Conservation (phyloP, 2,797 vertebrate species). For the Eulemur rubriventer region DNA sequence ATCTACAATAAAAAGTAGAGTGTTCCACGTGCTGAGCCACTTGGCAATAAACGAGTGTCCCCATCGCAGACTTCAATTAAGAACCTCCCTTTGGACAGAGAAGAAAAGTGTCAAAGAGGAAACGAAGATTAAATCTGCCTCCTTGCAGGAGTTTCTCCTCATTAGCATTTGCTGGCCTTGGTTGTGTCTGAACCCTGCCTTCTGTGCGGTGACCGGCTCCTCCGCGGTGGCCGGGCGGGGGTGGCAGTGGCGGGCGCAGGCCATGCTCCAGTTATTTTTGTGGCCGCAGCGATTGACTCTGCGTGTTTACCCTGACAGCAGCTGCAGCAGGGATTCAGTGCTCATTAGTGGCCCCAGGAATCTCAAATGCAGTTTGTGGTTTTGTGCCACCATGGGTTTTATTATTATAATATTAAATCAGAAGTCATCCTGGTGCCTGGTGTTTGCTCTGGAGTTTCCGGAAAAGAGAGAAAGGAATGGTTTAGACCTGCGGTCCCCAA, state of each 20-base stretch:
- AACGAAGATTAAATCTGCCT: not conserved
- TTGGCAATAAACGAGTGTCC: not conserved
- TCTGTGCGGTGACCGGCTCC: not conserved
- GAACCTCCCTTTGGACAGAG: conserved; percentile 24
- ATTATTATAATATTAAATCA: conserved; percentile 52
- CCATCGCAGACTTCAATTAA: not conserved
- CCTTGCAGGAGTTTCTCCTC: not conserved
- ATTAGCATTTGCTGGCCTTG: not conserved
- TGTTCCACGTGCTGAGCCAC: not conserved
- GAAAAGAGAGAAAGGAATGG: not conserved
- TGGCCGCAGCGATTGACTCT: not conserved
- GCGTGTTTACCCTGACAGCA: conserved; percentile 40
- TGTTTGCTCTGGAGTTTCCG: conserved; percentile 36
- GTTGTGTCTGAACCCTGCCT: not conserved
- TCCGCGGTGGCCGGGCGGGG: rapidly evolving
- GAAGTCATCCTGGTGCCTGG: conserved; percentile 51
- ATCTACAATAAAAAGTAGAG: not conserved
- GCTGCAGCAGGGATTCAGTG: not conserved
- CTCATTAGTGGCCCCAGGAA: conserved; percentile 66
- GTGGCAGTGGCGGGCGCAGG: rapidly evolving
- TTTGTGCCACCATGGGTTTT: conserved; percentile 23
- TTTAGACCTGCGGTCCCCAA: no score
- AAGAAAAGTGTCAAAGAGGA: not conserved
- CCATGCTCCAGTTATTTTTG: conserved; percentile 10
- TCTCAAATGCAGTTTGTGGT: conserved; percentile 23